These are phyloP conservation scores for Drosophila atripex DNA, from an alignment of 2,888 invertebrate genomes.

Conservation along the genomic window DNA sequence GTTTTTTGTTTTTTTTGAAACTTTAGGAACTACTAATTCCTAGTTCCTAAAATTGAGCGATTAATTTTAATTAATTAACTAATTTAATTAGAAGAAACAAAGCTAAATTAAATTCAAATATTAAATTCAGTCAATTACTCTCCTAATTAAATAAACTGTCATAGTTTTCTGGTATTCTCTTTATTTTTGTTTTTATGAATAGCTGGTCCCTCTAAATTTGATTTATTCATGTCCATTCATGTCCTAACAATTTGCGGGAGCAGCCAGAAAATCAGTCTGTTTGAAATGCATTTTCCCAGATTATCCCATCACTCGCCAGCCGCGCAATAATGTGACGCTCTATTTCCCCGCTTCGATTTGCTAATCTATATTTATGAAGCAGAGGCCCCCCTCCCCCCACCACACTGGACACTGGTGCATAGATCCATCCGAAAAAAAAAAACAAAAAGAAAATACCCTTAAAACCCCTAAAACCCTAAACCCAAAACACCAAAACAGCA, in stretches of 20 bases:
- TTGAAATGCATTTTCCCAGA: conserved; percentile 17
- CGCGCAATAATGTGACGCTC: conserved; percentile 21
- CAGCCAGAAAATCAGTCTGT: background rate
- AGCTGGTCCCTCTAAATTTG: background rate
- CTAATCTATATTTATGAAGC: conserved; percentile 73
- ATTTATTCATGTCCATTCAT: background rate
- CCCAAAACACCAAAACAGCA: background rate
- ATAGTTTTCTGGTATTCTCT: background rate
- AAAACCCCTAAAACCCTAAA: background rate
- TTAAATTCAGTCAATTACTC: too few species aligned
- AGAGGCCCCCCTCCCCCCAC: background rate
- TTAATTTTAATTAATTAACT: background rate
- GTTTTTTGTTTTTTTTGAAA: background rate
- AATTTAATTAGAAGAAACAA: background rate
- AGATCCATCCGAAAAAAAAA: background rate
- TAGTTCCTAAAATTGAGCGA: too few species aligned
- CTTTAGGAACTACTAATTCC: too few species aligned
- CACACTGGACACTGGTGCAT: background rate
- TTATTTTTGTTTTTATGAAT: background rate
- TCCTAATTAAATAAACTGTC: background rate
- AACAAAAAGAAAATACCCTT: too few species aligned
- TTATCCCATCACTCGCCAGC: conserved; percentile 6
- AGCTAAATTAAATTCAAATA: too few species aligned
- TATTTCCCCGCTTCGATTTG: conserved; percentile 49
- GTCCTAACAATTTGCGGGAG: background rate